Percentiles rank a stretch among this genome's conserved stretches.
Conservation (phyloP, 2,797 vertebrate genomes). For the Helarctos malayanus region DNA sequence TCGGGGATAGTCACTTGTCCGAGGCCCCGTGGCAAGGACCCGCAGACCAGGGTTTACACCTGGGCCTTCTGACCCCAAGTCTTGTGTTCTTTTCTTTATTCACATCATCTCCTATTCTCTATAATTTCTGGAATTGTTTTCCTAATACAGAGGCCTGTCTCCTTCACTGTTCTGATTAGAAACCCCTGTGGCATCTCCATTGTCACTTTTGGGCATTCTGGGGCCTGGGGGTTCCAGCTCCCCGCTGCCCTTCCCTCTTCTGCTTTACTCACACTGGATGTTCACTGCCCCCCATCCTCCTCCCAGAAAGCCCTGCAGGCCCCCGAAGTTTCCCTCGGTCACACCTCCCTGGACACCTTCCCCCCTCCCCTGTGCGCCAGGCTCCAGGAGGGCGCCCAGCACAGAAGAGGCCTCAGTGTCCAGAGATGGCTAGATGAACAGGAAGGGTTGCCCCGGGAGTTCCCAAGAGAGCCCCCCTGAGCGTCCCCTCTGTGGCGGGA, state of each 20-base stretch:
- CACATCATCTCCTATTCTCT: background rate
- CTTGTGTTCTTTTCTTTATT: background rate
- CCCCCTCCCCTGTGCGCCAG: background rate
- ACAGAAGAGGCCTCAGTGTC: background rate
- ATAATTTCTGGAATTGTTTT: background rate
- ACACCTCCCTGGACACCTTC: background rate
- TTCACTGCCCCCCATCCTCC: background rate
- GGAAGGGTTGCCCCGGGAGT: background rate
- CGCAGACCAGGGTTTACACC: background rate
- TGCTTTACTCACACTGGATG: background rate
- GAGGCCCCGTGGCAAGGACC: accelerated
- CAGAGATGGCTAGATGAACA: background rate
- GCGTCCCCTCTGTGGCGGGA: background rate
- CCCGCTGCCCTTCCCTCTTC: background rate
- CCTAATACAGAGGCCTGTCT: background rate
- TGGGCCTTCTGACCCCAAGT: background rate
- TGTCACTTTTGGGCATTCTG: background rate
- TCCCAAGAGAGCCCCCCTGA: background rate
- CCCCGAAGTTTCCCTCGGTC: background rate
- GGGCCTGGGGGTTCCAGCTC: background rate
- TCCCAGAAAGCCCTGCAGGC: background rate
- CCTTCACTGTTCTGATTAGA: background rate
- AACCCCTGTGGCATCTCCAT: background rate
- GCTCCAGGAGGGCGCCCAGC: background rate
- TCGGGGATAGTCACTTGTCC: background rate